These are phyloP conservation scores for Cerastoderma edule DNA, from an alignment of 2,888 invertebrate species.

Conservation along the genomic window DNA sequence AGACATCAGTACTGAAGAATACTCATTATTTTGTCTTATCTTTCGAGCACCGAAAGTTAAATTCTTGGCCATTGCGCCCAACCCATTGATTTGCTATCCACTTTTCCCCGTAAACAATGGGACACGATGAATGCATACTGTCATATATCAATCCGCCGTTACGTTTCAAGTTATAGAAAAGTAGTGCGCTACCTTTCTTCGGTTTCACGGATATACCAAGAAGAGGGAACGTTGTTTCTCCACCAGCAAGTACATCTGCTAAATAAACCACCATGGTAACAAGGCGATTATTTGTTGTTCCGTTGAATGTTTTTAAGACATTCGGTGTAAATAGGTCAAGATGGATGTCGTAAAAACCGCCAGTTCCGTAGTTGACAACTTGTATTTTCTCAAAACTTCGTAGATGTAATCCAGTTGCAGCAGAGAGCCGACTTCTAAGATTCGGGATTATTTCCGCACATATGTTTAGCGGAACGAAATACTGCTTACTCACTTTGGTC, in stretches of 20 bases:
- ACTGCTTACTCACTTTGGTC: slow-evolving; percentile 11
- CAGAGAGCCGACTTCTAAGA: neutral
- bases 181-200: slow-evolving; percentile 8
- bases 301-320: neutral
- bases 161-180: slow-evolving; percentile 13
- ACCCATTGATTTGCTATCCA: slow-evolving; percentile 22
- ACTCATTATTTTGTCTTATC: slow-evolving; percentile 11
- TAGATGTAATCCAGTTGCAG: slow-evolving; percentile 4
- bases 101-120: slow-evolving; percentile 21
- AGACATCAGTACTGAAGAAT: too few relatives aligned
- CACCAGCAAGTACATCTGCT: slow-evolving; percentile 13
- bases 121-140: slow-evolving; percentile 20
- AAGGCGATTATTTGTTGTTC: slow-evolving; percentile 10
- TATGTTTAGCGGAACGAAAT: neutral
- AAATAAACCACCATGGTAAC: slow-evolving; percentile 17
- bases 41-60: slow-evolving; percentile 14
- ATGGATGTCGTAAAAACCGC: slow-evolving; percentile 22
- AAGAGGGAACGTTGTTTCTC: slow-evolving; percentile 12
- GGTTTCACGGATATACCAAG: slow-evolving; percentile 9
- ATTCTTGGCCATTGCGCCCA: slow-evolving; percentile 18
- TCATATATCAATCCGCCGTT: neutral
- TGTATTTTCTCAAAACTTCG: slow-evolving; percentile 20
- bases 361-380: slow-evolving; percentile 24
- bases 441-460: slow-evolving; percentile 3
- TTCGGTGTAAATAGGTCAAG: neutral